Percentiles rank a stretch among this genome's conserved stretches.
Conservation (phyloP, 2,113 vertebrate genomes). For the Reinhardtius hippoglossoides region DNA sequence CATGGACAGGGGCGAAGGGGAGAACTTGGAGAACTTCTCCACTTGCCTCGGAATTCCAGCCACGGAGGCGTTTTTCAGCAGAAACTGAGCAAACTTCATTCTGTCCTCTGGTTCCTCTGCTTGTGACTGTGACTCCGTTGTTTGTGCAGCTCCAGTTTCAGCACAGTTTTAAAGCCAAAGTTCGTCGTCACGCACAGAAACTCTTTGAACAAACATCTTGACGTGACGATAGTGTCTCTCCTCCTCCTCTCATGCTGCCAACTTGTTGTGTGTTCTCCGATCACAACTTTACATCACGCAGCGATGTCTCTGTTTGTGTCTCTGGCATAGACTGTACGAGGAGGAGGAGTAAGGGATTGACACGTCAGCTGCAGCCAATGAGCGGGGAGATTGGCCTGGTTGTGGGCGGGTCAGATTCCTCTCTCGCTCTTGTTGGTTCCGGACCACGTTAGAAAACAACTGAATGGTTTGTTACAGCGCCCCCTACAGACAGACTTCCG, state of each 20-base stretch:
- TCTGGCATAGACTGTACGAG: constrained; percentile 21
- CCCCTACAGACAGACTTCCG: constrained; percentile 11
- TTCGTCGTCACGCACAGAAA: neutral
- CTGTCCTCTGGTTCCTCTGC: neutral
- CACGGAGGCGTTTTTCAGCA: constrained; percentile 83
- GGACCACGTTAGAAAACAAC: neutral
- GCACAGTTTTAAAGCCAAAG: neutral
- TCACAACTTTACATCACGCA: neutral
- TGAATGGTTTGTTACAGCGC: constrained; percentile 4
- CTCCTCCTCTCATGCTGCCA: neutral
- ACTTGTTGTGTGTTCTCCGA: constrained; percentile 1
- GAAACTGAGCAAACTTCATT: constrained; percentile 91
- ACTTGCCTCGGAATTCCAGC: constrained; percentile 83
- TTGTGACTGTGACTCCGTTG: too few relatives aligned
- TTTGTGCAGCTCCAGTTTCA: too few relatives aligned
- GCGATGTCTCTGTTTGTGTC: constrained; percentile 12
- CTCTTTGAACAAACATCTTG: neutral
- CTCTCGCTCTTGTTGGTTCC: neutral
- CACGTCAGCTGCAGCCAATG: constrained; percentile 53
- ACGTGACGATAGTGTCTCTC: neutral
- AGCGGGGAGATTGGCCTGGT: neutral
- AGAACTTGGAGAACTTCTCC: constrained; percentile 91
- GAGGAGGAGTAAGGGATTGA: constrained; percentile 24
- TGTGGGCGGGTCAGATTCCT: constrained; percentile 21
- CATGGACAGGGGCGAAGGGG: constrained; percentile 94